Base-by-base conservation (phyloP, 2,888 invertebrate species). In the Peribatodes rhomboidaria region DNA sequence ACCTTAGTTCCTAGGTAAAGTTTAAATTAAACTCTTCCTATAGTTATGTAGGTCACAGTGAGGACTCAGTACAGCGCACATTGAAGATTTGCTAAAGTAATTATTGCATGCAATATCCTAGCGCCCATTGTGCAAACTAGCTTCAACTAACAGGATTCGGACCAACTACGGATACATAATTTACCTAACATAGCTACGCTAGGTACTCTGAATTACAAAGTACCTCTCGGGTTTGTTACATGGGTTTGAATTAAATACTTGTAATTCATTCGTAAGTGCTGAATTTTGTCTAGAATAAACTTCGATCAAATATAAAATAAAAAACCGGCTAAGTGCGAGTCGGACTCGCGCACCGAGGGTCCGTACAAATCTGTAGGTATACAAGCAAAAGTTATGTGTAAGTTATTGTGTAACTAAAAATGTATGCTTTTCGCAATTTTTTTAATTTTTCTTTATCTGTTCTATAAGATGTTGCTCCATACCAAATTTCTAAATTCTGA, bases 101-200 rank as follows among this genome's bases (percentile, higher is more conserved):
- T 68, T 71, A 67, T 63, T 54, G 68, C 58, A 58, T 65, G 67
- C 65, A 67, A 67, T 71, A 68, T 68, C 60, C 61, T 44, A 14
- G 50, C 59, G 52, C 50, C 60, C 47, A 62, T 70, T 68, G 56
- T 65, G 27, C 16, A 11, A 42, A 59, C 42, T 50, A 22, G 41
- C 37, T 60, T 56, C 16, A 42, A 59, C 64, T 49, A 60, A 55
- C 65, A 56, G 60, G 50, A 55, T 55, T 56, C 39, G 60, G 60
- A 46, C 65, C 44, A 52, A 60, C 39, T 37, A 7, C 46, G 56
- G 59, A 55, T 55, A 55, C 50, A 60, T 65, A 63, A 63, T 58
- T 63, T 58, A 60, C 52, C 22, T 31, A 54, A 13, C 13, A 22
- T 42, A 54, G 42, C 64, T 50, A 53, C n/a, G 22, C 49, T 49